Conservation (phyloP, 2,113 vertebrate genomes). For the Ploceus nigricollis region DNA sequence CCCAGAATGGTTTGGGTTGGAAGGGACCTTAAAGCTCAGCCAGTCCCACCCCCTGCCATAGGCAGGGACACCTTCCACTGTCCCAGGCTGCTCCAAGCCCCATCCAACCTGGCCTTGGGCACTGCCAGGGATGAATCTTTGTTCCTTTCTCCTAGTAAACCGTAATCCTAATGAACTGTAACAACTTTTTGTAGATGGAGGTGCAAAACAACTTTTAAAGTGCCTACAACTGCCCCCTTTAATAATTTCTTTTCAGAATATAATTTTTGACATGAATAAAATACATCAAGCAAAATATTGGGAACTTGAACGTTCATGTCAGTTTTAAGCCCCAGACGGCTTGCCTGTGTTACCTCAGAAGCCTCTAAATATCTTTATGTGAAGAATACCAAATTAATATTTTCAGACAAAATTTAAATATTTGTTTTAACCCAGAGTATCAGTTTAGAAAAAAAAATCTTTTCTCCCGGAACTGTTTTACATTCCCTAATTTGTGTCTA, state of each 20-base stretch:
- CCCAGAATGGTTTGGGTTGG: not conserved
- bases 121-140: not conserved
- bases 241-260: not conserved
- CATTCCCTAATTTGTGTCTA: not conserved
- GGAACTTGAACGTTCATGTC: not conserved
- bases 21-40: not conserved
- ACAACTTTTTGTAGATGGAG: not conserved
- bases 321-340: not conserved
- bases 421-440: not conserved
- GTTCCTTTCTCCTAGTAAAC: not conserved
- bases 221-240: not conserved
- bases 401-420: not conserved
- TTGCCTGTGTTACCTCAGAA: not conserved
- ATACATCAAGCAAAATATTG: not conserved
- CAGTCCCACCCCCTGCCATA: not conserved
- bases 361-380: not conserved
- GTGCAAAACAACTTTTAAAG: not conserved
- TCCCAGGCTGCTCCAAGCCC: not conserved
- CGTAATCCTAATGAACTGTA: not conserved
- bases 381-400: not conserved
- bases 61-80: not conserved
- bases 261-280: not conserved
- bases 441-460: not conserved
- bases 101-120: rapidly evolving
- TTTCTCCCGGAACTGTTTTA: not conserved